A percentile compares a stretch with the other conserved stretches of the same genome.
These are phyloP conservation scores for Trididemnum nubilum DNA, from an alignment of 23 tunicate species.

Conservation along the genomic window DNA sequence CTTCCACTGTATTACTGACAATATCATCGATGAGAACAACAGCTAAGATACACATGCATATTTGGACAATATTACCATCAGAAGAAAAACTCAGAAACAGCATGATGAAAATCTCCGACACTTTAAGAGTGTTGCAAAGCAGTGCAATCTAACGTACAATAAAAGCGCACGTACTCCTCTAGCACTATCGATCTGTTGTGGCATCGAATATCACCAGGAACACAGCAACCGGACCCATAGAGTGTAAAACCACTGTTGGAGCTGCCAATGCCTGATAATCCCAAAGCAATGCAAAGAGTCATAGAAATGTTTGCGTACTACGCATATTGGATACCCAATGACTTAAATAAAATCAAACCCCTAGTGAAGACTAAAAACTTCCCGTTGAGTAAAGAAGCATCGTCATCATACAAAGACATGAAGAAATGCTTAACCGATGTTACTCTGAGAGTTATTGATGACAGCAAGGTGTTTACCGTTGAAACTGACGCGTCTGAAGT, in stretches of 20 bases:
- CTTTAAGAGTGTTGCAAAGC: too few species aligned
- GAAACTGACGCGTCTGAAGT: conserved; percentile 15
- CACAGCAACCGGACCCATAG: conserved; percentile 16
- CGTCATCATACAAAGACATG: not conserved
- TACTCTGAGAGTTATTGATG: conserved; percentile 8
- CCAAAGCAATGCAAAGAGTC: not conserved
- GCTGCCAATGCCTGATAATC: not conserved
- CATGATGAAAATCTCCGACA: too few species aligned
- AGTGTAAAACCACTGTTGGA: conserved; percentile 5
- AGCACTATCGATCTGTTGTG: too few species aligned
- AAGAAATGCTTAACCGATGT: not conserved
- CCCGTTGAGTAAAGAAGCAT: conserved; percentile 10
- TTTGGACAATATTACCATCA: too few species aligned
- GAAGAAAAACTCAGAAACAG: too few species aligned
- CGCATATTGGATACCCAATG: conserved; percentile 18
- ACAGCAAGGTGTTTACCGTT: not conserved
- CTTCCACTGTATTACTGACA: too few species aligned
- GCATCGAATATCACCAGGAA: too few species aligned
- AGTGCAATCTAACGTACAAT: too few species aligned
- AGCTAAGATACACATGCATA: too few species aligned
- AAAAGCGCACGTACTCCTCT: too few species aligned
- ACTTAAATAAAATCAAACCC: conserved; percentile 6
- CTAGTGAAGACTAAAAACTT: not conserved
- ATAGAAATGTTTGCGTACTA: conserved; percentile 24
- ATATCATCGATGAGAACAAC: too few species aligned